Base-by-base conservation (phyloP, 2,888 invertebrate species). In the Chrysina gloriosa region DNA sequence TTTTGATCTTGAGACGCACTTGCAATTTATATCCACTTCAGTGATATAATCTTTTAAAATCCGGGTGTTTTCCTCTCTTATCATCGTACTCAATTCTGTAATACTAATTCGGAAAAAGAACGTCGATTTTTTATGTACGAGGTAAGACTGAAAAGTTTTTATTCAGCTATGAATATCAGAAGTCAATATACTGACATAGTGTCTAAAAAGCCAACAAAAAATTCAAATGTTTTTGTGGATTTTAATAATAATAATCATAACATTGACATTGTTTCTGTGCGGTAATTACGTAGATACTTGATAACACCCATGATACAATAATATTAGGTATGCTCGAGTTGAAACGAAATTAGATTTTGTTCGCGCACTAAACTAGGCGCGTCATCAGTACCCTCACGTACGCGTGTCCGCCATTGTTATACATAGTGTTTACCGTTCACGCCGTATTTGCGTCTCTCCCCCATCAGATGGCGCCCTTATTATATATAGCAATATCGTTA, bases 81-180 rank as follows among this genome's bases (percentile, higher is more conserved):
- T 42, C 39, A 25, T 36, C 42, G 21, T 21, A 16, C 2, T 19
- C 21, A 45, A 14, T 36, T n/a, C 36, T 21, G 45, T 45, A 45
- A 11, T 23, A 39, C 25, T 14, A 23, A 25, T 27, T 25, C 19
- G 34, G n/a, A 14, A 14, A 29, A 14, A 52, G 16, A 42, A 42
- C 29, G 31, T 39, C 27, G 45, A 9, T 61, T 42, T 61, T 36
- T 61, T 27, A 16, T 42, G 16, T 42, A 42, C 21, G 39, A 61
- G 58, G 58, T 61, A 61, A 61, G 58, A 25, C 29, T n/a, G 27
- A 16, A 61, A 61, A 61, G 58, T 61, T 27, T 61, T 42, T 42
- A 27, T 14, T n/a, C 16, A 42, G n/a, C 27, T 25, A 23, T 3
- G 6, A 16, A 29, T 27, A 16, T 42, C 27, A 61, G 25, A 42